Evolutionary conservation across 2,113 vertebrate species (phyloP).

Genomic region (Merops nubicus): DNA sequence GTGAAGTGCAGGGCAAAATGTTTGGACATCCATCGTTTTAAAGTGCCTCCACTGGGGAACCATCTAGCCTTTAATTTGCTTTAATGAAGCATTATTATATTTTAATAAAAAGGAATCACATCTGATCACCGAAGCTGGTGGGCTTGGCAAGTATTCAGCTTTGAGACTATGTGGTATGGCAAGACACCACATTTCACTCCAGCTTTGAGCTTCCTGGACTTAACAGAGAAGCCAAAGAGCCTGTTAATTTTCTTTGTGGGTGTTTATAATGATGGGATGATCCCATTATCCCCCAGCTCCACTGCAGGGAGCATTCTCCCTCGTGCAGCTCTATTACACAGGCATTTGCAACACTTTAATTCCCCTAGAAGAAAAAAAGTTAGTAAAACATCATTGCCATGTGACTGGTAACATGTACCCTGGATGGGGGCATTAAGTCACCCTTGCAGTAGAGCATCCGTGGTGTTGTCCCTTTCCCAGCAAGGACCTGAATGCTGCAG

Average conservation of each 20-base stretch:
- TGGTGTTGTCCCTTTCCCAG: not conserved
- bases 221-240: not conserved
- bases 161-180: not conserved
- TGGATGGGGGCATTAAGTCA: not conserved
- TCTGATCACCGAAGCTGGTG: not conserved
- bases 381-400: not conserved
- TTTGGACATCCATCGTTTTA: not conserved
- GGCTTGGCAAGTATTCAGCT: not conserved
- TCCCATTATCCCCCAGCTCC: constrained; percentile 39
- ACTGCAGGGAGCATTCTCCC: not conserved
- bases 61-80: constrained; percentile 23
- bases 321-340: not conserved
- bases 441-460: not conserved
- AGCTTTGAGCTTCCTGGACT: not conserved
- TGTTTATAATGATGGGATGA: constrained; percentile 19
- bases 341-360: constrained; percentile 6
- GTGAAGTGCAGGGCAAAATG: not conserved
- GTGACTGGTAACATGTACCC: not conserved
- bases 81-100: constrained; percentile 26
- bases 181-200: not conserved
- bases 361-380: not conserved
- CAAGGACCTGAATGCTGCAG: not conserved
- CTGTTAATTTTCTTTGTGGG: constrained; percentile 15
- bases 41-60: not conserved
- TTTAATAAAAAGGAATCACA: constrained; percentile 47